These are phyloP conservation scores for Drosophila persimilis DNA, from an alignment of 1,140 invertebrate species.

Conservation along the genomic window DNA sequence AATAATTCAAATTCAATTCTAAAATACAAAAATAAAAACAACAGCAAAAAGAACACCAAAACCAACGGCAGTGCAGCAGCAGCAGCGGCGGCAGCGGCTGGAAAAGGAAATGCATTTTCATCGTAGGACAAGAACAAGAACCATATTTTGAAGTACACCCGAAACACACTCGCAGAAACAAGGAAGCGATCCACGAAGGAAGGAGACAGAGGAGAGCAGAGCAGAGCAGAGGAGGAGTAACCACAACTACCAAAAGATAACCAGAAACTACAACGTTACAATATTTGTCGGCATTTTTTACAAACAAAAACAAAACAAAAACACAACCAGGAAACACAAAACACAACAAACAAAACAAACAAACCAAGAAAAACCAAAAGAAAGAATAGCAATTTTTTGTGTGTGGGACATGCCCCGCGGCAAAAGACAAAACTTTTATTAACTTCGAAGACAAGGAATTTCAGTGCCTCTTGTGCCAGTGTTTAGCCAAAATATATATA, in stretches of 20 bases:
- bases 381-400: slow-evolving; percentile 55
- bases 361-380: slow-evolving; percentile 31
- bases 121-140: slow-evolving; percentile 28
- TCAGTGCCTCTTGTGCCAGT: slow-evolving; percentile 81
- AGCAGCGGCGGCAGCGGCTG: slow-evolving; percentile 31
- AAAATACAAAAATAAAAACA: slow-evolving; percentile 33
- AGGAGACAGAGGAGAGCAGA: not conserved
- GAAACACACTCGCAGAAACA: slow-evolving; percentile 8
- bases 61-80: slow-evolving; percentile 43
- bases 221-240: no score
- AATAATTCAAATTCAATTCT: slow-evolving; percentile 53
- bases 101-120: slow-evolving; percentile 66
- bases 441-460: slow-evolving; percentile 82
- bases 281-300: slow-evolving; percentile 76
- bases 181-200: slow-evolving; percentile 42
- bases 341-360: slow-evolving; percentile 37
- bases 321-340: slow-evolving; percentile 47
- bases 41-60: slow-evolving; percentile 32
- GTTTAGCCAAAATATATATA: slow-evolving; percentile 82
- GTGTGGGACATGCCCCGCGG: slow-evolving; percentile 31
- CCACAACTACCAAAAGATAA: slow-evolving; percentile 44
- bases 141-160: slow-evolving; percentile 52
- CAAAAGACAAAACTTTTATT: slow-evolving; percentile 62
- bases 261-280: slow-evolving; percentile 54
- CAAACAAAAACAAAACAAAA: slow-evolving; percentile 40